Evolutionary conservation across 2,888 invertebrate species (phyloP).

Genomic region (Synanthedon myopaeformis): DNA sequence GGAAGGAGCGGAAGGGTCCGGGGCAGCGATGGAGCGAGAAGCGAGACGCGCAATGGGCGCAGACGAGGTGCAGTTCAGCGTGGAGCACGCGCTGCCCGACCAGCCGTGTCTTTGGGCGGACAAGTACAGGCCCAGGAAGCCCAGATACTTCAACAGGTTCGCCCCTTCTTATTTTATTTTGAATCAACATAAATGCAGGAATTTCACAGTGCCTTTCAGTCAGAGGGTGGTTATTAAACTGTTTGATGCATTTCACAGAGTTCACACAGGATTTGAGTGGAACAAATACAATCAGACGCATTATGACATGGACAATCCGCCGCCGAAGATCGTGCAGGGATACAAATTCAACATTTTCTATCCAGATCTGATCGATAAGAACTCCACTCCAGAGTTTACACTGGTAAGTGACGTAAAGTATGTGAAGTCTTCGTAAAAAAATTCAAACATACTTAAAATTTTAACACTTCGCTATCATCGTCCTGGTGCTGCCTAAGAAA

Average conservation of each 20-base stretch:
- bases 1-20: constrained; percentile 1
- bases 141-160: constrained; percentile 92
- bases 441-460: background rate
- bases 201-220: background rate
- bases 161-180: background rate
- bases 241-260: constrained; percentile 52
- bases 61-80: constrained; percentile 93
- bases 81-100: constrained; percentile 86
- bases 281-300: constrained; percentile 99
- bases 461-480: too few species aligned
- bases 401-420: constrained; percentile 67
- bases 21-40: constrained; percentile 49
- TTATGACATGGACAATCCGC: constrained; percentile 99
- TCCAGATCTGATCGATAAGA: constrained; percentile 97
- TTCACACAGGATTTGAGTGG: constrained; percentile 99
- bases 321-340: constrained; percentile 99
- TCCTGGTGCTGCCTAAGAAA: too few species aligned
- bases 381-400: constrained; percentile 91
- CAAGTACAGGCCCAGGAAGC: constrained; percentile 97
- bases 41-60: constrained; percentile 83
- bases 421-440: background rate
- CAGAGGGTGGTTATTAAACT: too few species aligned
- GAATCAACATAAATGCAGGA: background rate
- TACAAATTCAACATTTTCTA: constrained; percentile 99
- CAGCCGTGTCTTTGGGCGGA: constrained; percentile 96